Evolutionary conservation across 30 jellyfish, hydroid and myxozoan species (phyloP).

Genomic region (Chironex yamaguchii): DNA sequence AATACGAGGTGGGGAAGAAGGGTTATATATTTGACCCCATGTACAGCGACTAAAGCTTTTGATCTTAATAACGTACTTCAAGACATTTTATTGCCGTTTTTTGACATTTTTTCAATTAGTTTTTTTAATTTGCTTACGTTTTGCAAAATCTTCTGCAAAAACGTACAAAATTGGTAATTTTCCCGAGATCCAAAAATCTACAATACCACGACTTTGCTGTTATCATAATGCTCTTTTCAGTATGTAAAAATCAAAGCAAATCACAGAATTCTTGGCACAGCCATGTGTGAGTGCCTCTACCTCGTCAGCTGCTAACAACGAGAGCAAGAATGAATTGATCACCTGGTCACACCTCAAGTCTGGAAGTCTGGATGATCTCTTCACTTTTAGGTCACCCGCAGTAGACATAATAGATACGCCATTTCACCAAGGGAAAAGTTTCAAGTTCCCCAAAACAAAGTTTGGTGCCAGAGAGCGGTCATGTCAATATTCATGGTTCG

Average conservation of each 20-base stretch:
- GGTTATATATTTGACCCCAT: no score
- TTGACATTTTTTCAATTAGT: no score
- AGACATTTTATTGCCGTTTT: no score
- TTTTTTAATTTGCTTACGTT: no score
- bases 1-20: no score
- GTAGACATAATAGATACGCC: conserved; percentile 3
- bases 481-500: conserved; percentile 66
- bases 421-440: conserved; percentile 35
- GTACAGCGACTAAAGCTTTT: no score
- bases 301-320: conserved; percentile 5
- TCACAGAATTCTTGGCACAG: conserved; percentile 8
- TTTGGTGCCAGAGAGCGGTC: conserved; percentile 50
- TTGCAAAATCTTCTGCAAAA: no score
- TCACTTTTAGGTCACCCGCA: conserved; percentile 10
- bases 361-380: neutral
- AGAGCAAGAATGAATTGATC: neutral
- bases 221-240: no score
- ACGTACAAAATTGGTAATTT: no score
- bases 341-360: conserved; percentile 3
- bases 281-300: neutral
- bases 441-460: conserved; percentile 33
- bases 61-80: no score
- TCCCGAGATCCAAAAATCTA: no score
- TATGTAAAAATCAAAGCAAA: conserved; percentile 1
- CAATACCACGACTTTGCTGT: no score